Evolutionary conservation across 1,140 invertebrate genomes (phyloP).

Genomic region (Aricia agestis): DNA sequence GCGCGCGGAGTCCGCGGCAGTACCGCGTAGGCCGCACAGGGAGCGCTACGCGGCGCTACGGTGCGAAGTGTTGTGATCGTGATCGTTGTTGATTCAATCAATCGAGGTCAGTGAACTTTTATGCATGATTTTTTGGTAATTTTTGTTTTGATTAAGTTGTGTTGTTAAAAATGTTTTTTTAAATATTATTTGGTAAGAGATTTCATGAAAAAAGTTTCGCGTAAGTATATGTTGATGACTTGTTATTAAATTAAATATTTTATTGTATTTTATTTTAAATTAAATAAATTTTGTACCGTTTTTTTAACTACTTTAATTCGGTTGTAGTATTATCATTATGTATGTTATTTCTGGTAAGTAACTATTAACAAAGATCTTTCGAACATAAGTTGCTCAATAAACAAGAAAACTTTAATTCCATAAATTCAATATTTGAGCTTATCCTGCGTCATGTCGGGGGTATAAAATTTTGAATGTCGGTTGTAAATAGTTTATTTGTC

Average conservation of each 20-base stretch:
- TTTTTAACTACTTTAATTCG: neutral
- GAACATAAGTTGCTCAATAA: neutral
- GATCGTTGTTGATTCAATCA: neutral
- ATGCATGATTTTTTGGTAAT: slow-evolving; percentile 10
- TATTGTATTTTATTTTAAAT: neutral
- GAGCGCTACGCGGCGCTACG: slow-evolving; percentile 51
- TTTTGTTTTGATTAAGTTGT: neutral
- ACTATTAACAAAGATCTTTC: neutral
- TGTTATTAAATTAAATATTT: too few species aligned
- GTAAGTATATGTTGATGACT: too few species aligned
- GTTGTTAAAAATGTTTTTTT: neutral
- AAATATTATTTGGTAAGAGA: neutral
- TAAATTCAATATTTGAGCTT: neutral
- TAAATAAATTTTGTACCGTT: neutral
- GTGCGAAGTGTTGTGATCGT: slow-evolving; percentile 21
- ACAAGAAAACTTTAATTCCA: neutral
- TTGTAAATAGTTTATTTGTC: slow-evolving; percentile 5
- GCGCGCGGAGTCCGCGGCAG: slow-evolving; percentile 36
- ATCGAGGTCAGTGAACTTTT: slow-evolving; percentile 15
- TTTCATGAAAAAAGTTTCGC: too few species aligned
- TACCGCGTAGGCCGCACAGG: slow-evolving; percentile 49
- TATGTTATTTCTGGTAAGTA: neutral
- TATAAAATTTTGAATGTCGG: slow-evolving; percentile 1
- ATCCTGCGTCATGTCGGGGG: neutral
- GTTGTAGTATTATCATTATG: too few species aligned